Base-by-base conservation (phyloP, 2,888 invertebrate genomes). In the Congeria kusceri region DNA sequence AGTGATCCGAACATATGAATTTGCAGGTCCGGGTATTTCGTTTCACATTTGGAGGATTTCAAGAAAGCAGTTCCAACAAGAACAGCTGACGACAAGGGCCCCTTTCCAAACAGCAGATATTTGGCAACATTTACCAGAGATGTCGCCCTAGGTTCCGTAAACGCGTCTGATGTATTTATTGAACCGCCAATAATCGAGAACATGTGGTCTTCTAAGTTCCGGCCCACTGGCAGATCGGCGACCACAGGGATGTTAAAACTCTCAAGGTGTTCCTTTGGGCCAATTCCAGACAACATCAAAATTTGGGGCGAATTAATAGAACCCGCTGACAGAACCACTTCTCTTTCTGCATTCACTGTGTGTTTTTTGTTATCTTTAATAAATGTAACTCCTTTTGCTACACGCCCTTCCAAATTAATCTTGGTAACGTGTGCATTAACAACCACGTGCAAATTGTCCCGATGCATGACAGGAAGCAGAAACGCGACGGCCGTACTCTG, bases 301-400 rank as follows among this genome's bases (percentile, higher is more conserved):
- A 93, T 80, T 53, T 92, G 90, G 4, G 93, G 92, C 1, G 92
- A 90, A 57, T 91, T 92, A 18, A 93, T 87, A 28, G 91, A 85
- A 3, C 93, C 93, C n/a, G 92, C 93, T 28, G 91, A 91, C 23
- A 93, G 83, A 32, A 92, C 88, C 13, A 92, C 89, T 80, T 91
- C 90, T 72, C 84, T 82, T 49, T 73, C 72, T 57, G 88, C 87
- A 58, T 84, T 73, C 9, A 89, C 88, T 11, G 62, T 66, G 18
- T 77, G 57, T 29, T 80, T 44, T 9, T 74, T 82, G 29, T 85
- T 86, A 58, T 85, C 77, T 57, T 78, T 80, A 5, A 80, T 64
- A 39, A 87, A 88, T 67, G 89, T 78, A 18, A 91, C 88, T 2
- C 89, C 91, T 23, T 74, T 76, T 4, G 88, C 91, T 65, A 58